Evolutionary conservation across 2,797 vertebrate genomes (phyloP).

Genomic region (Florisuga fusca): DNA sequence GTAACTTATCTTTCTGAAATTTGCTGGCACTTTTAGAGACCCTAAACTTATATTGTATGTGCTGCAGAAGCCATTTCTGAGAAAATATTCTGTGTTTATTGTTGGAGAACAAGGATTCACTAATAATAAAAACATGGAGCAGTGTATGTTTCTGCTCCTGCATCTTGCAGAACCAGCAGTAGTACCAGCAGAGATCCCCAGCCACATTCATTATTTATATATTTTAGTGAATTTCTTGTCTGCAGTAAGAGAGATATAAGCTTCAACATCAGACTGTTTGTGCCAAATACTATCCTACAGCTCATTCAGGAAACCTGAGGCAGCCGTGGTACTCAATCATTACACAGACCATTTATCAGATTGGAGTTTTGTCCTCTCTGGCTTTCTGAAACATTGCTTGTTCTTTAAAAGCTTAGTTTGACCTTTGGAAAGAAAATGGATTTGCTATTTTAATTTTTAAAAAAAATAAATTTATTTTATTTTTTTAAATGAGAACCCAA

Average conservation of each 20-base stretch:
- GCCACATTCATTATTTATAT: constrained; percentile 80
- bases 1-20: constrained; percentile 71
- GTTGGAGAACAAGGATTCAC: constrained; percentile 43
- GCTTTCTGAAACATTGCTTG: constrained; percentile 43
- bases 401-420: constrained; percentile 61
- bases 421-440: constrained; percentile 64
- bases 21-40: constrained; percentile 55
- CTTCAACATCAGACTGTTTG: constrained; percentile 61
- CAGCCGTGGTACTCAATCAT: constrained; percentile 48
- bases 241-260: constrained; percentile 75
- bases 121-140: constrained; percentile 60
- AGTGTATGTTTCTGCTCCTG: constrained; percentile 42
- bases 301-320: constrained; percentile 59
- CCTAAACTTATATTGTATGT: constrained; percentile 46
- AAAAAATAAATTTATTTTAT: too few species aligned
- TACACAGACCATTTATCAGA: constrained; percentile 70
- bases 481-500: neutral
- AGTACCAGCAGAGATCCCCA: constrained; percentile 63
- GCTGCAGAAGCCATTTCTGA: constrained; percentile 51
- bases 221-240: constrained; percentile 77
- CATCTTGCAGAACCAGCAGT: constrained; percentile 66
- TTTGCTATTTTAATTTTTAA: constrained; percentile 25
- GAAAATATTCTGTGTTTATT: constrained; percentile 50
- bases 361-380: constrained; percentile 68
- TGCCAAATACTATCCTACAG: constrained; percentile 60